A percentile compares a stretch with the other conserved stretches of the same genome.
phyloP scores from a whole-genome alignment of 2,797 vertebrate genomes.

The Fratercula arctica region DNA sequence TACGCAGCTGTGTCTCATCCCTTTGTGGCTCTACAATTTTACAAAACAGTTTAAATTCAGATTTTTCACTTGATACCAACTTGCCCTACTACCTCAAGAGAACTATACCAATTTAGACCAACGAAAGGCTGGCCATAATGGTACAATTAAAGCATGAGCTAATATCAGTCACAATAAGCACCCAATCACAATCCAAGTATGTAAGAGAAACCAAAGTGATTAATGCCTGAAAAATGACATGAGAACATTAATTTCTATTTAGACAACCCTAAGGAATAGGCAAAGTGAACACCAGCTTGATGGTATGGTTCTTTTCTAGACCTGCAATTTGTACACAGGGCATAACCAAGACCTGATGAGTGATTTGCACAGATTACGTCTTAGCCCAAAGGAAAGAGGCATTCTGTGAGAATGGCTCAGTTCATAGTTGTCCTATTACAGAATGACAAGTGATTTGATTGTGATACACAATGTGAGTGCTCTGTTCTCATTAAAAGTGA shows the following conservation, averaged over 20 bases:
- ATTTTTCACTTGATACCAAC: background rate
- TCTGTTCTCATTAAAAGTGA: conserved; percentile 69
- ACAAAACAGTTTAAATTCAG: background rate
- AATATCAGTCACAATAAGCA: background rate
- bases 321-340: background rate
- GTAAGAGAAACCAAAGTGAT: background rate
- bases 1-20: background rate
- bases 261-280: background rate
- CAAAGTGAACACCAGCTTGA: background rate
- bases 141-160: background rate
- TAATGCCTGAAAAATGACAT: background rate
- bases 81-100: background rate
- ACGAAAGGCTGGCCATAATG: background rate
- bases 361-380: background rate
- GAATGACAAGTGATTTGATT: conserved; percentile 48
- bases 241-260: background rate
- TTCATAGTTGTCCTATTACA: conserved; percentile 13
- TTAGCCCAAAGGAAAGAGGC: background rate
- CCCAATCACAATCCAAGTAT: background rate
- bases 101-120: background rate
- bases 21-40: background rate
- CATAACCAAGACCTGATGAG: background rate
- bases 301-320: background rate
- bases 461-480: conserved; percentile 29
- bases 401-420: background rate